These are phyloP conservation scores for Bembecia ichneumoniformis DNA, from an alignment of 2,888 invertebrate species.

Conservation along the genomic window DNA sequence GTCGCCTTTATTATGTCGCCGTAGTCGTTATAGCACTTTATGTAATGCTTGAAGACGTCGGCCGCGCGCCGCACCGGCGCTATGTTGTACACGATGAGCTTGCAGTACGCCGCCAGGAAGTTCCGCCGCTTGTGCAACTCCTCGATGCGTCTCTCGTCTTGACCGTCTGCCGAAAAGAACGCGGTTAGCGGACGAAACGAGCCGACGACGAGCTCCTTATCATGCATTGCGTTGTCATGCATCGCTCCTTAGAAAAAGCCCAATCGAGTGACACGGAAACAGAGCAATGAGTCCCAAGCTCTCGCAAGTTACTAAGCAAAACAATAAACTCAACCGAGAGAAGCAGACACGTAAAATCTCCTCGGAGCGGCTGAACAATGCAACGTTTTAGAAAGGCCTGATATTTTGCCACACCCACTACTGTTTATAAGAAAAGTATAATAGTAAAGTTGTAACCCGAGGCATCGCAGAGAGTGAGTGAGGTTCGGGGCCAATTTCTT, in stretches of 20 bases:
- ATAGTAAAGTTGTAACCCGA: too few species aligned
- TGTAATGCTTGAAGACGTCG: constrained; percentile 97
- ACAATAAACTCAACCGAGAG: too few species aligned
- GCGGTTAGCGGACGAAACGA: background rate
- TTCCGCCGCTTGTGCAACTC: constrained; percentile 96
- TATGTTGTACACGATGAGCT: constrained; percentile 97
- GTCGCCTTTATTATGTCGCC: constrained; percentile 99
- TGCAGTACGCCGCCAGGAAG: constrained; percentile 97
- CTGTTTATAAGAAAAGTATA: too few species aligned
- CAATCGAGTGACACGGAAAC: background rate
- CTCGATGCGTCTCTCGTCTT: constrained; percentile 97
- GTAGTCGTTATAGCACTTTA: constrained; percentile 98
- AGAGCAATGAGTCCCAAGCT: too few species aligned
- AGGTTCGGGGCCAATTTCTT: too few species aligned
- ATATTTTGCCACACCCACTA: too few species aligned
- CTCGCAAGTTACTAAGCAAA: too few species aligned
- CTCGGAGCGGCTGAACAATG: too few species aligned
- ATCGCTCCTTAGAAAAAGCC: background rate
- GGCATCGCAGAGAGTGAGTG: too few species aligned
- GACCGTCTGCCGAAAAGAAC: constrained; percentile 77
- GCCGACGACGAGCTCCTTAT: background rate
- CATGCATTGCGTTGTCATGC: too few species aligned
- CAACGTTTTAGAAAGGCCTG: too few species aligned
- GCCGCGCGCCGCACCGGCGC: constrained; percentile 93
- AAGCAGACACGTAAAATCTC: too few species aligned